Evolutionary conservation across 2,113 vertebrate genomes (phyloP).

Genomic region (Phyllostomus discolor): DNA sequence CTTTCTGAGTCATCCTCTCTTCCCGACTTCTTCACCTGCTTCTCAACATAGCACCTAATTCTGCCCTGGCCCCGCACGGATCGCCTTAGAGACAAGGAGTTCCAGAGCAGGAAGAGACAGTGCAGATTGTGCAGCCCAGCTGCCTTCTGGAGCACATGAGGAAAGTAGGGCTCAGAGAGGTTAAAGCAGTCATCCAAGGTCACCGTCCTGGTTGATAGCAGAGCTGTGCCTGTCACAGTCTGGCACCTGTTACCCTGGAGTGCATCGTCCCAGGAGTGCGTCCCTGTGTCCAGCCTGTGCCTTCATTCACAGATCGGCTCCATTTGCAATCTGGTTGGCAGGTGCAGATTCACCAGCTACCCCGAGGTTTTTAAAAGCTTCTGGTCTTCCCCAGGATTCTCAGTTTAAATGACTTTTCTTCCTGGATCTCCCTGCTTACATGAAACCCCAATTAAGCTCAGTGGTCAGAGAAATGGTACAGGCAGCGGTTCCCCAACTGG

Average conservation of each 20-base stretch:
- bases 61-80: not conserved
- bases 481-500: not conserved
- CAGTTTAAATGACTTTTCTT: not conserved
- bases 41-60: not conserved
- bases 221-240: not conserved
- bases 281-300: not conserved
- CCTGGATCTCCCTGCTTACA: not conserved
- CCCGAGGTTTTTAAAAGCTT: not conserved
- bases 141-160: not conserved
- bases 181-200: not conserved
- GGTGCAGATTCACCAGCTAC: not conserved
- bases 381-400: not conserved
- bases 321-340: not conserved
- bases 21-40: not conserved
- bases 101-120: not conserved
- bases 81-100: not conserved
- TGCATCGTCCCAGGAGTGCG: not conserved
- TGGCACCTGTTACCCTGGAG: not conserved
- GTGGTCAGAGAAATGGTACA: not conserved
- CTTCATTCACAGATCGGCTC: not conserved
- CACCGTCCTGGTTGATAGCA: not conserved
- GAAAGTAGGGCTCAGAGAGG: not conserved
- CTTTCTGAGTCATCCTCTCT: not conserved
- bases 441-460: not conserved
- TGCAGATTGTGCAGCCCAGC: no score